Percentiles rank a stretch among this genome's conserved stretches.
Evolutionary conservation across 2,113 vertebrate species (phyloP).

Genomic region (Genyomyrus donnyi): DNA sequence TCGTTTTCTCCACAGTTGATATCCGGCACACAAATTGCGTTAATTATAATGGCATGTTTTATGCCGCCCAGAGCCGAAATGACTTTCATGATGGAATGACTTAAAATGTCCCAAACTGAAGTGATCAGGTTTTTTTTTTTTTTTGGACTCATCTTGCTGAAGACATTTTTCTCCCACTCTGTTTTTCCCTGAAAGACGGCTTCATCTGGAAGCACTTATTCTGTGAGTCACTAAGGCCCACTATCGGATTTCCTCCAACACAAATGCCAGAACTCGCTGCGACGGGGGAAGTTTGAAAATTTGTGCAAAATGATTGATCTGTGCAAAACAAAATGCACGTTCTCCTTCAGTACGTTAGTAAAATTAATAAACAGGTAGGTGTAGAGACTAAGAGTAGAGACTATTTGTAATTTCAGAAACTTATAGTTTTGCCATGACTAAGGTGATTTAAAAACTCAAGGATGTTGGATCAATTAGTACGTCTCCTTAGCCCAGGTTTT

Average conservation of each 20-base stretch:
- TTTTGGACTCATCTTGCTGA: conserved; percentile 33
- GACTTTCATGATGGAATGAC: conserved; percentile 42
- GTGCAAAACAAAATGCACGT: not conserved
- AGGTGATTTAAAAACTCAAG: not conserved
- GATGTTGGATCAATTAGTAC: not conserved
- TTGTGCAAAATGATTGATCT: conserved; percentile 37
- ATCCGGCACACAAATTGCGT: conserved; percentile 28
- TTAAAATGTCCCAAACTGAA: conserved; percentile 34
- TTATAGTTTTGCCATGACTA: not conserved
- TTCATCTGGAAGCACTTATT: conserved; percentile 71
- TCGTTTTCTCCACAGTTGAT: conserved; percentile 10
- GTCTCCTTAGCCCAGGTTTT: not conserved
- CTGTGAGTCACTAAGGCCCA: conserved; percentile 57
- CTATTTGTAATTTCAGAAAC: not conserved
- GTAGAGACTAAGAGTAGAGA: not conserved
- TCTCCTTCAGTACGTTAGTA: conserved; percentile 11
- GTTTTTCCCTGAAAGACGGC: conserved; percentile 41
- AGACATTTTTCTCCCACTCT: conserved; percentile 38
- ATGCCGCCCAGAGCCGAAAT: conserved; percentile 34
- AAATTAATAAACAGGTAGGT: not conserved
- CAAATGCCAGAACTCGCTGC: conserved; percentile 45
- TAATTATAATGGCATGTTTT: conserved; percentile 28
- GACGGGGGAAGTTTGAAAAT: conserved; percentile 43
- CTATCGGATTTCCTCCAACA: conserved; percentile 58
- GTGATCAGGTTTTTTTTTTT: conserved; percentile 21